phyloP scores from a whole-genome alignment of 1,140 invertebrate species.

The Drosophila saltans region DNA sequence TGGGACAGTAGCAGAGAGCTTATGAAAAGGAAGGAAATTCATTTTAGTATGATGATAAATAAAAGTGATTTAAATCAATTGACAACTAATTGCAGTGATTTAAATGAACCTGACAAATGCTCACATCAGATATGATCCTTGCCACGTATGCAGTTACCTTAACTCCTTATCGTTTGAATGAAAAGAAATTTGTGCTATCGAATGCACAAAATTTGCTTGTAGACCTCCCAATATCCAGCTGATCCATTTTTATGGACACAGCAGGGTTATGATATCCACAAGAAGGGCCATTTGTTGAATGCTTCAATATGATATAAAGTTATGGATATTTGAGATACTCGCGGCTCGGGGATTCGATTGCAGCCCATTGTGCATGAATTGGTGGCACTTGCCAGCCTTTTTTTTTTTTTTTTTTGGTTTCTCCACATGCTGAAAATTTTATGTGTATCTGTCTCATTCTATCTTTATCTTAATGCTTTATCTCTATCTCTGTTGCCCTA shows the following conservation, averaged over 20 bases:
- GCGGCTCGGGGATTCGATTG: constrained; percentile 19
- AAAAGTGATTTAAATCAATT: not conserved
- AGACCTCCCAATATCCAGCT: not conserved
- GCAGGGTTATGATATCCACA: not conserved
- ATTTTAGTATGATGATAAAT: no score
- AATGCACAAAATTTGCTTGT: no score
- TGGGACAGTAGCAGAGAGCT: not conserved
- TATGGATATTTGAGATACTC: constrained; percentile 10
- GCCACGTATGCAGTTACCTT: no score
- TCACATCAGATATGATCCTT: no score
- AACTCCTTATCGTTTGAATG: no score
- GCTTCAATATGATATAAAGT: not conserved
- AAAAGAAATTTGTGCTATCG: no score
- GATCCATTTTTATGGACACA: constrained; percentile 4
- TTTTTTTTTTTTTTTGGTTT: not conserved
- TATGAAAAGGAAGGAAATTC: not conserved
- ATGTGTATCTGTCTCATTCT: constrained; percentile 15
- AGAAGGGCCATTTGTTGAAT: not conserved
- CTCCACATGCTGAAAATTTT: constrained; percentile 8
- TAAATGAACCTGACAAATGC: no score
- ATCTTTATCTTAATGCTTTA: constrained; percentile 9
- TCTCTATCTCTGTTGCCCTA: not conserved
- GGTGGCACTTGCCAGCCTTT: constrained; percentile 17
- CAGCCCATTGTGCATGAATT: constrained; percentile 26
- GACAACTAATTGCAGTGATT: not conserved